phyloP scores from a whole-genome alignment of 2,113 vertebrate genomes.

The Mystacornis crossleyi region DNA sequence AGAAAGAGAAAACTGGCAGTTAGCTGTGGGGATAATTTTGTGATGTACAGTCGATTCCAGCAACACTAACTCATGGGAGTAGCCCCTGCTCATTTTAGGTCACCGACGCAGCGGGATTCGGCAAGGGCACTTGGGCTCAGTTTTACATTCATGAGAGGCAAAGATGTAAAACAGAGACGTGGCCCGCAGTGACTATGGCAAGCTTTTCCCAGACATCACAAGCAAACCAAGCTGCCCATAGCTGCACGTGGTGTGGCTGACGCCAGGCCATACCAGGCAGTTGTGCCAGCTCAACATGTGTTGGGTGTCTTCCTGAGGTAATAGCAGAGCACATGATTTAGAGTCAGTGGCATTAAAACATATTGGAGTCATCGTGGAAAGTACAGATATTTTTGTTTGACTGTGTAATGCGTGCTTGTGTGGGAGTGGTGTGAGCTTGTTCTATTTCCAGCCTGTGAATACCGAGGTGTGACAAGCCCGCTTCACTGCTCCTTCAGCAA shows the following conservation, averaged over 20 bases:
- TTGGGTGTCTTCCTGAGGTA: neutral
- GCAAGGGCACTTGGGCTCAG: neutral
- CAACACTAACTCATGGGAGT: neutral
- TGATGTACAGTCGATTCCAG: neutral
- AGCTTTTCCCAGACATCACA: neutral
- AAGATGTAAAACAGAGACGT: neutral
- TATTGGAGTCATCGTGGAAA: constrained; percentile 41
- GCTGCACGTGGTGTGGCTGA: neutral
- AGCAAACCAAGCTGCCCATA: neutral
- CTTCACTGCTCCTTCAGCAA: neutral
- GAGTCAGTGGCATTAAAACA: constrained; percentile 40
- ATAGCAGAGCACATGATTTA: constrained; percentile 32
- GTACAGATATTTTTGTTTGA: constrained; percentile 63
- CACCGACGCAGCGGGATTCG: rapidly evolving
- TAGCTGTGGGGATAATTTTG: neutral
- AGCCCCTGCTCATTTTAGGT: neutral
- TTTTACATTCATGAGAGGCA: neutral
- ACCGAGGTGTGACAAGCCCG: neutral
- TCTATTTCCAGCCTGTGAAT: constrained; percentile 51
- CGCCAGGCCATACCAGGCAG: neutral
- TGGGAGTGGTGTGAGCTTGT: constrained; percentile 52
- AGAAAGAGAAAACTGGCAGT: neutral
- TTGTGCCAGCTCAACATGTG: neutral
- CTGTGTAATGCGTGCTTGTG: constrained; percentile 40
- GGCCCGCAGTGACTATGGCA: neutral